Conservation (phyloP, 2,888 invertebrate genomes). For the Eupithecia abbreviata region DNA sequence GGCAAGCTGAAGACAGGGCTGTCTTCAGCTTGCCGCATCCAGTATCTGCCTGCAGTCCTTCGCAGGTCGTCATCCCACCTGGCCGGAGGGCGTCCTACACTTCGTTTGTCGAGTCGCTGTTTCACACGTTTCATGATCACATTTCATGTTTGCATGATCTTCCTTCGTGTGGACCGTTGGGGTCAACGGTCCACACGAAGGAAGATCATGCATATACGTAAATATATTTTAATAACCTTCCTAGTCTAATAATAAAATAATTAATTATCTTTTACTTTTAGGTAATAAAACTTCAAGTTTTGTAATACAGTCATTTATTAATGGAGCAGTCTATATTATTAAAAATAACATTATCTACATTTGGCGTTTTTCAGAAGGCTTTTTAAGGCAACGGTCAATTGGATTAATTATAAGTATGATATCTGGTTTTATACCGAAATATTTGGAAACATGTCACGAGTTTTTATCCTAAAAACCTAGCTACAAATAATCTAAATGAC, state of each 20-base stretch:
- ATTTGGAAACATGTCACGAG: background rate
- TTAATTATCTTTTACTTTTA: conserved; percentile 46
- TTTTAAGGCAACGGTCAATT: background rate
- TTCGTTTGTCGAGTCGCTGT: no score
- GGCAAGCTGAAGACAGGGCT: no score
- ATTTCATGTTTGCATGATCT: no score
- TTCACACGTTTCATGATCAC: no score
- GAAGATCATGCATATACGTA: conserved; percentile 15
- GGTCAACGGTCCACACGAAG: background rate
- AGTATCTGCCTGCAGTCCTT: no score
- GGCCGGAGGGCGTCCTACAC: no score
- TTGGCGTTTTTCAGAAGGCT: background rate
- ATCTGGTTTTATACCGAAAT: background rate
- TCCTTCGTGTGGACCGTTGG: no score
- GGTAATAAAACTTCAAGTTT: conserved; percentile 8
- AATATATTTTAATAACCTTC: conserved; percentile 49
- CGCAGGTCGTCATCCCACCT: no score
- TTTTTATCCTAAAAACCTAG: background rate
- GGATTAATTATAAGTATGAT: background rate
- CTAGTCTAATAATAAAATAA: conserved; percentile 65
- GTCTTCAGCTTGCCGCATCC: no score
- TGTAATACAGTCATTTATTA: conserved; percentile 19
- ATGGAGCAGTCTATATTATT: conserved; percentile 19
- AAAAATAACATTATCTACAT: conserved; percentile 24
- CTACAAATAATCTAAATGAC: background rate